Conservation (phyloP, 37 sponge, comb jelly and placozoan genomes). For the Lycopodina hypogea region DNA sequence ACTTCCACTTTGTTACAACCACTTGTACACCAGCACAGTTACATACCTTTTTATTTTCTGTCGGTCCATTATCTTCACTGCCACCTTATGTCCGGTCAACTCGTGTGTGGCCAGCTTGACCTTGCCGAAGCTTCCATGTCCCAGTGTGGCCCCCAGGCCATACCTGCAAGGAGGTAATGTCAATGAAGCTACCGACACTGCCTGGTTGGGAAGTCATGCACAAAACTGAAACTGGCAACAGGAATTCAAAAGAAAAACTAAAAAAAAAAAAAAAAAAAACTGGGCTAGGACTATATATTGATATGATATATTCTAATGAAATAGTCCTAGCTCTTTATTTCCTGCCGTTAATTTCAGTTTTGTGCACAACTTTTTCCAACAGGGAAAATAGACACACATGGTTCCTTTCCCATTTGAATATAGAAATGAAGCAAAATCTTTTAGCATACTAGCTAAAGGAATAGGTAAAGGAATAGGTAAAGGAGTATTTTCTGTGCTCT, state of each 20-base stretch:
- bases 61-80: slow-evolving; percentile 91
- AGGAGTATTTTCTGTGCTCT: too few species aligned
- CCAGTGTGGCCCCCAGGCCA: slow-evolving; percentile 78
- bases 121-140: slow-evolving; percentile 82
- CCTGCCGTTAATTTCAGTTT: too few species aligned
- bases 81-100: slow-evolving; percentile 90
- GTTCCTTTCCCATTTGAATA: too few species aligned
- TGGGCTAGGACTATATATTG: background rate
- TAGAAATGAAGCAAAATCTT: too few species aligned
- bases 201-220: background rate
- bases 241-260: background rate
- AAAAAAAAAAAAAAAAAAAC: background rate
- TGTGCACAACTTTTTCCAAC: too few species aligned
- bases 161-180: slow-evolving; percentile 27
- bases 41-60: slow-evolving; percentile 71
- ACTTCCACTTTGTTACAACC: too few species aligned
- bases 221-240: background rate
- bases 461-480: too few species aligned
- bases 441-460: too few species aligned
- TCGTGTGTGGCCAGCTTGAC: slow-evolving; percentile 88
- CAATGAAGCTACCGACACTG: background rate
- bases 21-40: too few species aligned
- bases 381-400: too few species aligned
- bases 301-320: too few species aligned
- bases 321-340: too few species aligned